Conservation (phyloP, 2,113 vertebrate species). For the Eleginops maclovinus region DNA sequence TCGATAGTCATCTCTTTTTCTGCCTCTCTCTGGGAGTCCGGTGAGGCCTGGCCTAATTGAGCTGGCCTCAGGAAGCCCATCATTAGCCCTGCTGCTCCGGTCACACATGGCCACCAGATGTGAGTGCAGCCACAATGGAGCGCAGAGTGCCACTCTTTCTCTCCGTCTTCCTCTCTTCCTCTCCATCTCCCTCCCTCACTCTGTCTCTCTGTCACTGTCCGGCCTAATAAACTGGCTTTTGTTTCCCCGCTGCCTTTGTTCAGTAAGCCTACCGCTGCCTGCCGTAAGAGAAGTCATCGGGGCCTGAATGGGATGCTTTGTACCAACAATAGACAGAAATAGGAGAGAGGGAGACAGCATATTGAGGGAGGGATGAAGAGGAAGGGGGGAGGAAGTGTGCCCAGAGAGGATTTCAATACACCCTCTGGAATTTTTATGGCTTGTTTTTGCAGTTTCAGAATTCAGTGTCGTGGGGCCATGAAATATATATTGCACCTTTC, state of each 20-base stretch:
- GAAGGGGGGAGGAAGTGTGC: slow-evolving; percentile 38
- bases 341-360: slow-evolving; percentile 54
- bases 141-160: slow-evolving; percentile 80
- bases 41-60: slow-evolving; percentile 93
- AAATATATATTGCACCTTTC: slow-evolving; percentile 52
- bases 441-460: slow-evolving; percentile 81
- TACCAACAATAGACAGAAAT: slow-evolving; percentile 77
- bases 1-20: slow-evolving; percentile 75
- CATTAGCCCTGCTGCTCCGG: slow-evolving; percentile 89
- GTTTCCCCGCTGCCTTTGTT: slow-evolving; percentile 89
- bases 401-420: slow-evolving; percentile 74
- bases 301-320: slow-evolving; percentile 91
- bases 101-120: slow-evolving; percentile 99
- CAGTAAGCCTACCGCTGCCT: slow-evolving; percentile 82
- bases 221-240: slow-evolving; percentile 94
- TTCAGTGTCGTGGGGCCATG: slow-evolving; percentile 52
- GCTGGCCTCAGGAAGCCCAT: slow-evolving; percentile 94
- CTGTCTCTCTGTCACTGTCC: slow-evolving; percentile 57
- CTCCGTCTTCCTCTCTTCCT: slow-evolving; percentile 44
- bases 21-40: slow-evolving; percentile 79
- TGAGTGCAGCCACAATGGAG: slow-evolving; percentile 85
- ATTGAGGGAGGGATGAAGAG: slow-evolving; percentile 26
- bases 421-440: slow-evolving; percentile 85
- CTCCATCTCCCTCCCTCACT: slow-evolving; percentile 44
- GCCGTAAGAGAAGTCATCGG: slow-evolving; percentile 84